Conservation (phyloP, 2,113 vertebrate species). For the Terrapene triunguis region DNA sequence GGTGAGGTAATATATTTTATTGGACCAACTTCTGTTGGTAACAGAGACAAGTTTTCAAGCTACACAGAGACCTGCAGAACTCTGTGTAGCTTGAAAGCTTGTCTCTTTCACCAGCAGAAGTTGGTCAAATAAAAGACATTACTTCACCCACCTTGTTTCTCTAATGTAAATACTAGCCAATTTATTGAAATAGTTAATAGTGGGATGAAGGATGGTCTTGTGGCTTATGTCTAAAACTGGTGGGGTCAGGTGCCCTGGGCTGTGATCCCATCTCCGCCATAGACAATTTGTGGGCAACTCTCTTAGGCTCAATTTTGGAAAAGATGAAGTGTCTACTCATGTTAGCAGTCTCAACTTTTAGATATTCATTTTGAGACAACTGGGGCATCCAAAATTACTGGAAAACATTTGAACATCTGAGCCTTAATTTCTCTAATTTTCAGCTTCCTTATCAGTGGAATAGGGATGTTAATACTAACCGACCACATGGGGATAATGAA, state of each 20-base stretch:
- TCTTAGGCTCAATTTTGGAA: background rate
- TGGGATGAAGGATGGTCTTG: background rate
- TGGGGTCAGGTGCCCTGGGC: background rate
- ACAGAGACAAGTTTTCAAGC: background rate
- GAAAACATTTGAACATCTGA: background rate
- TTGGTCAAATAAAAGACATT: background rate
- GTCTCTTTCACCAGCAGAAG: background rate
- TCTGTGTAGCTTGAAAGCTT: background rate
- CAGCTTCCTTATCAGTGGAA: conserved; percentile 40
- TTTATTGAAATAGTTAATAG: fast-evolving
- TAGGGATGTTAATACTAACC: conserved; percentile 25
- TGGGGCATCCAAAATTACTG: background rate
- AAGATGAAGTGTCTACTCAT: background rate
- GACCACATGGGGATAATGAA: conserved; percentile 22
- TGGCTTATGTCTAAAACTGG: background rate
- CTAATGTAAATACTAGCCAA: fast-evolving
- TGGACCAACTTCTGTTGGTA: background rate
- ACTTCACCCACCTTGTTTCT: background rate
- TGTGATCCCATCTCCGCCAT: background rate
- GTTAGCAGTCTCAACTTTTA: background rate
- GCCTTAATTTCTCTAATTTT: conserved; percentile 7
- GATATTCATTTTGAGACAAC: background rate
- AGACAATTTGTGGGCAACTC: background rate
- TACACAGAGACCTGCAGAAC: background rate
- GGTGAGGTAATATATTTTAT: background rate